These are phyloP conservation scores for Lithophane leautieri DNA, from an alignment of 2,888 invertebrate genomes.

Conservation along the genomic window DNA sequence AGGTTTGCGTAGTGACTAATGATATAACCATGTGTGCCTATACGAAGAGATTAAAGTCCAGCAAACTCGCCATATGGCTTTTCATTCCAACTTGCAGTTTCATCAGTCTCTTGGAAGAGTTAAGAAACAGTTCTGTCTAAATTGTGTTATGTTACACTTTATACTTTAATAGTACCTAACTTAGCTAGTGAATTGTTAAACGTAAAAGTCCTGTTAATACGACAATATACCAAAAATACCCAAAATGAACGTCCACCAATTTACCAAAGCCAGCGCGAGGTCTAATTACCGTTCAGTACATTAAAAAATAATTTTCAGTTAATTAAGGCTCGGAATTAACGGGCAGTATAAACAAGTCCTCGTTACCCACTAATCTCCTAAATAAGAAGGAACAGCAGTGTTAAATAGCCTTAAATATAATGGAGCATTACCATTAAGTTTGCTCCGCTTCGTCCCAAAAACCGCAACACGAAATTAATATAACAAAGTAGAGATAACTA, in stretches of 20 bases:
- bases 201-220: not conserved
- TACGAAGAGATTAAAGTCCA: not conserved
- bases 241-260: conserved; percentile 29
- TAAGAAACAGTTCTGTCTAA: not conserved
- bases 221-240: not conserved
- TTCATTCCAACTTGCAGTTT: not conserved
- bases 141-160: not conserved
- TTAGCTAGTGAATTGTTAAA: not conserved
- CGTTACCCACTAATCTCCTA: conserved; percentile 58
- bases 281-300: conserved; percentile 42
- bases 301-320: conserved; percentile 52
- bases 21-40: not conserved
- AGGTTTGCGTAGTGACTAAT: conserved; percentile 2
- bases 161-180: not conserved
- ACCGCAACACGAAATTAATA: conserved; percentile 81
- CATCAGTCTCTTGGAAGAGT: not conserved
- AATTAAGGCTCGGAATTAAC: conserved; percentile 46
- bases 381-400: conserved; percentile 63
- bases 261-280: conserved; percentile 19
- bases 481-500: conserved; percentile 71
- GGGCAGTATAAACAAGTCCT: conserved; percentile 57
- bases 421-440: conserved; percentile 69
- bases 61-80: not conserved
- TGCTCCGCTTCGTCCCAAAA: conserved; percentile 71
- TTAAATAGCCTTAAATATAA: conserved; percentile 68